phyloP scores from a whole-genome alignment of 1,140 invertebrate species.

The Brachionus manjavacas region DNA sequence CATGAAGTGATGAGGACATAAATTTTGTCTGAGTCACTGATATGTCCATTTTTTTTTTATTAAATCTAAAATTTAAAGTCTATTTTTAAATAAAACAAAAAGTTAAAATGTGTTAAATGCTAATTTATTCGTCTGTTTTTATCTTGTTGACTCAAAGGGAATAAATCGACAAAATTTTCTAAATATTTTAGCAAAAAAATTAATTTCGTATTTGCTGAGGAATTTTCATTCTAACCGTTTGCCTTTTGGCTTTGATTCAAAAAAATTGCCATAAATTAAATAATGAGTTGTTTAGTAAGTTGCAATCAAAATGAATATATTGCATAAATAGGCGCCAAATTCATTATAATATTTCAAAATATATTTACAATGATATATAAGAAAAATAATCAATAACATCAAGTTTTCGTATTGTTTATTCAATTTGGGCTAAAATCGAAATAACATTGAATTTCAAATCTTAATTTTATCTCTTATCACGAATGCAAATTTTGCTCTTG shows the following conservation, averaged over 20 bases:
- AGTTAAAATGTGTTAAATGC: neutral
- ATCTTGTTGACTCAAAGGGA: neutral
- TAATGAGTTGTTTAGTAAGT: neutral
- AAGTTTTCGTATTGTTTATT: neutral
- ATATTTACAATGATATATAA: neutral
- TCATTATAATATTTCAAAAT: neutral
- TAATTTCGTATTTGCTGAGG: neutral
- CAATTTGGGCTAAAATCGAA: neutral
- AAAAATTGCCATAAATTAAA: conserved; percentile 5
- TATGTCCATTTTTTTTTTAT: conserved; percentile 32
- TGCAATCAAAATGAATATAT: neutral
- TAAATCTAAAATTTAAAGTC: neutral
- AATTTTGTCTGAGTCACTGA: neutral
- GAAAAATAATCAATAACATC: neutral
- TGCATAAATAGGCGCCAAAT: neutral
- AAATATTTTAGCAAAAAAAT: neutral
- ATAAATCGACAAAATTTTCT: neutral
- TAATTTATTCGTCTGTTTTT: conserved; percentile 5
- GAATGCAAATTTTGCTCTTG: neutral
- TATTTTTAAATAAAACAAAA: neutral
- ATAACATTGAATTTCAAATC: neutral
- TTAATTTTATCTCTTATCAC: neutral
- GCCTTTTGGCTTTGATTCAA: conserved; percentile 15
- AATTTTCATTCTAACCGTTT: neutral
- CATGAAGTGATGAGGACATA: neutral